Conservation (phyloP, 2,113 vertebrate species). For the Corythornis madagascariensis region DNA sequence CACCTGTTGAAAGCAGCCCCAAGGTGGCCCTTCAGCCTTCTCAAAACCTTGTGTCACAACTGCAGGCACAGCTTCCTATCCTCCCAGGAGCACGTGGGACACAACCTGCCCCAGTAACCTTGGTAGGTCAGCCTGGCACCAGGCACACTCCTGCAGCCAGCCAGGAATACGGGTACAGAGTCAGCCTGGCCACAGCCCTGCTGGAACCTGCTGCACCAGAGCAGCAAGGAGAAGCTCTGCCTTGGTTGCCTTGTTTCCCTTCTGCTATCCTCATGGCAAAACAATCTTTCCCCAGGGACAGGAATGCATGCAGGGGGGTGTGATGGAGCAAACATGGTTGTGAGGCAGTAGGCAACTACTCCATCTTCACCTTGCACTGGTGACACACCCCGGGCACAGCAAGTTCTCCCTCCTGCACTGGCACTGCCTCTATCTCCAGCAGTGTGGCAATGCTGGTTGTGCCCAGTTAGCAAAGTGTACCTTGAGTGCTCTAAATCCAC, state of each 20-base stretch:
- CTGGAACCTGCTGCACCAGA: not conserved
- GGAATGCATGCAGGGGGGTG: not conserved
- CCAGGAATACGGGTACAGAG: fast-evolving
- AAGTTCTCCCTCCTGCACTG: not conserved
- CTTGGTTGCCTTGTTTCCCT: not conserved
- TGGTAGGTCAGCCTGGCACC: not conserved
- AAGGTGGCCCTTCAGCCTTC: not conserved
- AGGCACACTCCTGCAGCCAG: not conserved
- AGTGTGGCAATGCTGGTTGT: not conserved
- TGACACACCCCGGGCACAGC: not conserved
- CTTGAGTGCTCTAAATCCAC: not conserved
- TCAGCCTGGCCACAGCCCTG: not conserved
- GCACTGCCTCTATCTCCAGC: not conserved
- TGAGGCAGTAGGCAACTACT: not conserved
- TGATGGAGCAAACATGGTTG: not conserved
- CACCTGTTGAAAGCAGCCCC: not conserved
- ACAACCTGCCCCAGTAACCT: not conserved
- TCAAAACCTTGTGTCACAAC: not conserved
- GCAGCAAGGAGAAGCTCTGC: not conserved
- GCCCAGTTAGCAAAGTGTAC: not conserved
- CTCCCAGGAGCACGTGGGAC: fast-evolving
- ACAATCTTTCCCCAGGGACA: not conserved
- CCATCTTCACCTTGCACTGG: not conserved
- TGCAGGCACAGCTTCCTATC: not conserved
- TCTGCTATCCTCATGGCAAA: not conserved